Conservation (phyloP, 2,888 invertebrate species). For the Aleiodes alternator region DNA sequence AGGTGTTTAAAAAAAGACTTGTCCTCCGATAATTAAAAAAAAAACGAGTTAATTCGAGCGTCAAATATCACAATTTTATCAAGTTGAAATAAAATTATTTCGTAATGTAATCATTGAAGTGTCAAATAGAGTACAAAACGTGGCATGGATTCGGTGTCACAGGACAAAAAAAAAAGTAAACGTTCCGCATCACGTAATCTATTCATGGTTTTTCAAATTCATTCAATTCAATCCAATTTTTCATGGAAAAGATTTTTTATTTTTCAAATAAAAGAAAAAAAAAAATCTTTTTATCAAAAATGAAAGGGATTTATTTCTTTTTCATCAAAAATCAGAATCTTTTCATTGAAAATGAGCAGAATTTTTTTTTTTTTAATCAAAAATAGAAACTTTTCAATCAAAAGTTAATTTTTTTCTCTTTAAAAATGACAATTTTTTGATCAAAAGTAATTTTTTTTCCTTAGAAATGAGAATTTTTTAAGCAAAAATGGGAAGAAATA, state of each 20-base stretch:
- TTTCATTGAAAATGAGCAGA: too few species aligned
- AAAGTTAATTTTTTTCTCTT: too few species aligned
- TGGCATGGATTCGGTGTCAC: slow-evolving; percentile 5
- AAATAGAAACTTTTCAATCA: too few species aligned
- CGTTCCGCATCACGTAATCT: neutral
- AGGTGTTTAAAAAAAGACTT: neutral
- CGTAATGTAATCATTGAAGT: slow-evolving; percentile 3
- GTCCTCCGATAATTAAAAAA: slow-evolving; percentile 6
- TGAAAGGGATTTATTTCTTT: neutral
- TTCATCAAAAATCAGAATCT: too few species aligned
- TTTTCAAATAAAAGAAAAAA: neutral
- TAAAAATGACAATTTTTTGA: too few species aligned
- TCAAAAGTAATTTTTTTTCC: too few species aligned
- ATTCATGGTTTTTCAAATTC: neutral
- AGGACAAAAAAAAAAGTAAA: slow-evolving; percentile 2
- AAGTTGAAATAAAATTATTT: neutral
- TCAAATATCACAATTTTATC: slow-evolving; percentile 21
- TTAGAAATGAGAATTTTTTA: too few species aligned
- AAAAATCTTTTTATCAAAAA: neutral
- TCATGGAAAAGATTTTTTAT: neutral
- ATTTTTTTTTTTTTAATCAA: too few species aligned
- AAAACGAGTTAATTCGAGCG: slow-evolving; percentile 11
- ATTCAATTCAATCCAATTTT: neutral
- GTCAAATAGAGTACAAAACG: neutral
- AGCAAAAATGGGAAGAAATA: neutral